Base-by-base conservation (phyloP, 2,113 vertebrate species). In the Bubo bubo region DNA sequence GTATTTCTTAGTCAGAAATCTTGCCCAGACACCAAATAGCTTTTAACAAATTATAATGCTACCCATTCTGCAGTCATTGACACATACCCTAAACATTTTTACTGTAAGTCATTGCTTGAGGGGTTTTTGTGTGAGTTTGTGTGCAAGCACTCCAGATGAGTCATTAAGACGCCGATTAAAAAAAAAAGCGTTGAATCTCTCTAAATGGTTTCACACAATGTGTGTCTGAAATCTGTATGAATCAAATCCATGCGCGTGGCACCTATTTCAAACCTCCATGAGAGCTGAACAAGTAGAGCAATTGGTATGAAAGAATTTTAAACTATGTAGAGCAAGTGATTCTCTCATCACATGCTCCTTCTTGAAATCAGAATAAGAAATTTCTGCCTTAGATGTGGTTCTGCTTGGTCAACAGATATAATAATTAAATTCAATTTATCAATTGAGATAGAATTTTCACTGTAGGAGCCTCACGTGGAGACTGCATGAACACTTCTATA, bases 81-180 rank as follows among this genome's bases (percentile, higher is more conserved):
- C 93, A 87, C 94, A 56, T 14, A 34, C 35, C 45, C 59, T 67
- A 32, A 56, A 64, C 49, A 23, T 79, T 88, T 82, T 91, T 90
- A 59, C 87, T 87, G 90, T 30, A 85, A 96, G 3, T 41, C 49
- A 15, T 62, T 59, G 83, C 91, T 92, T 34, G 2, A 41, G 93
- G 94, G 88, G 32, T 1, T 89, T 95, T 87, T 76, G 68, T 64
- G 35, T 35, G 75, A 49, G 34, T 66, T 70, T 79, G 71, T 88
- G 74, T 89, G 67, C 52, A 13, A 76, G 55, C 17, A 7, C 68
- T 80, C 63, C 59, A 9, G 34, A 35, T 56, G 93, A 95, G 35
- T 87, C 94, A 95, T 79, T 71, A 21, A 87, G 70, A 84, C 87
- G 86, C 24, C 4, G 52, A 91, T 86, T 90, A 39, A 21, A 20